Base-by-base conservation (phyloP, 2,888 invertebrate species). In the Agonopterix heracliana region DNA sequence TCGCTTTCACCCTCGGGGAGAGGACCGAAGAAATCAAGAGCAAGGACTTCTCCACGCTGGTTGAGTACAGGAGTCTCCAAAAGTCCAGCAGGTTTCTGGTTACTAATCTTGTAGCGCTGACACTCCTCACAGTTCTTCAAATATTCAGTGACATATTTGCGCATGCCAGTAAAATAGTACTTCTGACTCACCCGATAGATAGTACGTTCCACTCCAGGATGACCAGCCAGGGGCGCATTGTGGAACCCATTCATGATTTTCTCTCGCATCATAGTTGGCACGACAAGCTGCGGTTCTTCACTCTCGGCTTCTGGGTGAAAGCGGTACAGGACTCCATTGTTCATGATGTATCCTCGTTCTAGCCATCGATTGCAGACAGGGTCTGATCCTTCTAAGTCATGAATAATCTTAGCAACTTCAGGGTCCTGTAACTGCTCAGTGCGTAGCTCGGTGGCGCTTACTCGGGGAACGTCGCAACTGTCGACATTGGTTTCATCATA, bases 381-480 rank as follows among this genome's bases (percentile, higher is more conserved):
- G 2, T 55, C 48, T 3, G 9, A 12, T 17, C 34, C 38, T 51
- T 63, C 63, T 2, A 63, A 40, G 3, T 56, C 61, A 2, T 51
- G 13, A 14, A 63, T 54, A 10, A 65, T 60, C 17, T 60, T 57
- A 2, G 36, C 9, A 2, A 57, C 43, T 9, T 63, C 59, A 5
- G 54, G 56, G 17, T 63, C 64, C 9, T 43, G 38, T 0, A 54
- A 1, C 41, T 65, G 62, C 0, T 43, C 53, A n/a, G 34, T 13
- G 2, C 60, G 53, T 1, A 60, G 14, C 7, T 58, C 54, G 1
- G 12, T 14, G 3, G 57, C 34, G 11, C 26, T 46, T 1, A 43
- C 9, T 0, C 11, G 14, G 5, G 53, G 54, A 1, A 53, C 17
- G 34, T 53, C 57, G 3, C 58, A 61, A 7, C 40, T 12, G n/a